A percentile compares a stretch with the other conserved stretches of the same genome.
These are phyloP conservation scores for Erethizon dorsatum DNA, from an alignment of 2,797 vertebrate genomes.

Conservation along the genomic window DNA sequence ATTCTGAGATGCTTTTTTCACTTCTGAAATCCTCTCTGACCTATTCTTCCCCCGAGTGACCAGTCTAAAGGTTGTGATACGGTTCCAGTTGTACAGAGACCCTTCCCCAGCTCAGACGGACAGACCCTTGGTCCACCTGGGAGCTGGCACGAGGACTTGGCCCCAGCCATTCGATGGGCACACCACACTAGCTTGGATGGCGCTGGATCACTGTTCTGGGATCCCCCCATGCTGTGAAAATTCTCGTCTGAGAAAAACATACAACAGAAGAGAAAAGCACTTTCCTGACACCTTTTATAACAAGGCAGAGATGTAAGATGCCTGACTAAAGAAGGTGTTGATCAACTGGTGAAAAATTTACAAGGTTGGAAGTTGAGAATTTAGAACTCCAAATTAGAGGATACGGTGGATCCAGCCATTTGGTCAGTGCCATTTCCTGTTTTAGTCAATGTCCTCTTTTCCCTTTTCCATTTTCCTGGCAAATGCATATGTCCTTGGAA, in stretches of 20 bases:
- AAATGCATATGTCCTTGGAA: constrained; percentile 69
- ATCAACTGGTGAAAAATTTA: background rate
- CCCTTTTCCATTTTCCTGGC: constrained; percentile 69
- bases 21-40: background rate
- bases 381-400: background rate
- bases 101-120: background rate
- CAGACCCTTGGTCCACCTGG: background rate
- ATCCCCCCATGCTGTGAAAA: background rate
- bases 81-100: background rate
- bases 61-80: background rate
- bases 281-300: background rate
- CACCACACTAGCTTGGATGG: no score
- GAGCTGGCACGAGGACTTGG: background rate
- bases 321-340: background rate
- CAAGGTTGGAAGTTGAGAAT: constrained; percentile 8
- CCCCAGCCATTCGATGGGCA: background rate
- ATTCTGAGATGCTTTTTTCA: background rate
- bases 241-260: background rate
- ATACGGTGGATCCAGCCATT: background rate
- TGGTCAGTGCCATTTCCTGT: constrained; percentile 51
- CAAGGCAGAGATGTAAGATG: background rate
- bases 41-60: background rate
- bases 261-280: background rate
- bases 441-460: constrained; percentile 2
- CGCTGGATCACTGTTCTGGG: background rate